A percentile compares a stretch with the other conserved stretches of the same genome.
Evolutionary conservation across 2,113 vertebrate genomes (phyloP).

Genomic region (Protobothrops mucrosquamatus): DNA sequence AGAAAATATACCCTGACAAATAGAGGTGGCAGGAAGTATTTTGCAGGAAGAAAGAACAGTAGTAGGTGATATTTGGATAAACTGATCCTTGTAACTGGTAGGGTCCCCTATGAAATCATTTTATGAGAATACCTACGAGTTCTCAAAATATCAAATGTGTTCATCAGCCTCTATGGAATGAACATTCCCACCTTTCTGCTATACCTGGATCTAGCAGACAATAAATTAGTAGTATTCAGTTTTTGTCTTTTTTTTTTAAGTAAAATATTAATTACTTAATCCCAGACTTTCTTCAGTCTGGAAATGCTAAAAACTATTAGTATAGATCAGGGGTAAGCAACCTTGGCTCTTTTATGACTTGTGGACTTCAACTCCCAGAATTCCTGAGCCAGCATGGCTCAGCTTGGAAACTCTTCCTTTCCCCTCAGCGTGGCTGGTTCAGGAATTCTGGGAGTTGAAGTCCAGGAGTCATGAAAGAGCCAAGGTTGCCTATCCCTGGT

Average conservation of each 20-base stretch:
- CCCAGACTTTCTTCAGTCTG: neutral
- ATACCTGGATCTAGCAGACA: too few species aligned
- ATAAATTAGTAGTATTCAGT: neutral
- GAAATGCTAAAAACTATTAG: neutral
- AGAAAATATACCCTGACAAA: neutral
- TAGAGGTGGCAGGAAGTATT: neutral
- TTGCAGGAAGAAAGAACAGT: neutral
- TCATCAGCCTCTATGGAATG: neutral
- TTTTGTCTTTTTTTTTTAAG: neutral
- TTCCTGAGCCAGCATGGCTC: too few species aligned
- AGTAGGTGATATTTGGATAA: neutral
- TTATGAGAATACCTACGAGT: neutral
- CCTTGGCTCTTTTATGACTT: too few species aligned
- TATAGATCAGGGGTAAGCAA: neutral
- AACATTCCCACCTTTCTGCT: neutral
- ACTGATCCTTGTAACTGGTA: neutral
- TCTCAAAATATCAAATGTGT: neutral
- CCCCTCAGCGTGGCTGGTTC: too few species aligned
- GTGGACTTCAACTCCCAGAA: too few species aligned
- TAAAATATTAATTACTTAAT: neutral
- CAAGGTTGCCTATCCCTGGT: neutral
- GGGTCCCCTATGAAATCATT: neutral
- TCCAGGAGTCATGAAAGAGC: too few species aligned
- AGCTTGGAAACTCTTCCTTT: too few species aligned
- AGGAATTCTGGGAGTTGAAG: too few species aligned